Conservation (phyloP, 2,888 invertebrate genomes). For the Petrolisthes manimaculis region DNA sequence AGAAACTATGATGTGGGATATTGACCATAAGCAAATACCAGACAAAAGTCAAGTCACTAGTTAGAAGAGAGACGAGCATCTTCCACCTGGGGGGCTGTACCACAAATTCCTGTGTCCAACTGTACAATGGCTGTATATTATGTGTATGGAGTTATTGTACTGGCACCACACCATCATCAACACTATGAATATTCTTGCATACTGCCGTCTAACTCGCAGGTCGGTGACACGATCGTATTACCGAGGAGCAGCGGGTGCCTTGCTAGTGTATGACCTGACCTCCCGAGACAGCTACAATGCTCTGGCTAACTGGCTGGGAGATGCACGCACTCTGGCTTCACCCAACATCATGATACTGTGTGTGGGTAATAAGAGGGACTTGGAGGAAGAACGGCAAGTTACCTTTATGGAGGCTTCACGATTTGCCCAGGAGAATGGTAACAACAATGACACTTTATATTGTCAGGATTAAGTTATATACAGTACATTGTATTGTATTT, state of each 20-base stretch:
- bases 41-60: no score
- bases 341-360: conserved; percentile 85
- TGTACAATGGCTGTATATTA: no score
- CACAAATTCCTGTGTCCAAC: no score
- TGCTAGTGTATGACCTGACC: conserved; percentile 72
- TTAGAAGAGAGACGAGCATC: no score
- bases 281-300: conserved; percentile 74
- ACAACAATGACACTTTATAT: conserved; percentile 72
- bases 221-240: conserved; percentile 84
- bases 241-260: conserved; percentile 74
- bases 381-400: conserved; percentile 84
- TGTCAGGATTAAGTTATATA: background rate
- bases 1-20: no score
- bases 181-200: no score
- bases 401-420: conserved; percentile 85
- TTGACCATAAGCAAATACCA: no score
- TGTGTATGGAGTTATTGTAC: no score
- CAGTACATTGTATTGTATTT: background rate
- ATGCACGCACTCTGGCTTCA: conserved; percentile 84
- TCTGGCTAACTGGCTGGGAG: conserved; percentile 76
- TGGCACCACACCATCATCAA: no score
- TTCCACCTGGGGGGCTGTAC: no score
- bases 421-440: conserved; percentile 84
- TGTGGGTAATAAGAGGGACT: conserved; percentile 86
- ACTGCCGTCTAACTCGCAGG: conserved; percentile 68